phyloP scores from a whole-genome alignment of 64 coral and sea anemone species.

The Pocillopora damicornis region DNA sequence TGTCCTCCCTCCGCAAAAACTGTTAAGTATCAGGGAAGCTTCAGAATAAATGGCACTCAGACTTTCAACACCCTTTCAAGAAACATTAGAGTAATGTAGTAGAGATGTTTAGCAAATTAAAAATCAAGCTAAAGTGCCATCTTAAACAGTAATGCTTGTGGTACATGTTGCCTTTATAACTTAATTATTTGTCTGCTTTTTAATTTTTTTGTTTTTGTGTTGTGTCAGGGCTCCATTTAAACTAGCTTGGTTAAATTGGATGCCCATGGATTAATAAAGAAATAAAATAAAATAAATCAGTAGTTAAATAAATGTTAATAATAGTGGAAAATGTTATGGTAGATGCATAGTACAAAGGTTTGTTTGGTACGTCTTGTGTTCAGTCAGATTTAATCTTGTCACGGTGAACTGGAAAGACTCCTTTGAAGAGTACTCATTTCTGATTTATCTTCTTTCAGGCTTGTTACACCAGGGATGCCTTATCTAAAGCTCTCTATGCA shows the following conservation, averaged over 20 bases:
- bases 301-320: too few relatives aligned
- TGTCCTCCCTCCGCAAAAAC: too few relatives aligned
- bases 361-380: background rate
- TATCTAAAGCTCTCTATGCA: conserved; percentile 86
- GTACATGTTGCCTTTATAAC: too few relatives aligned
- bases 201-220: too few relatives aligned
- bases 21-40: background rate
- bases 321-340: too few relatives aligned
- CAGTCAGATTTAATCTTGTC: background rate
- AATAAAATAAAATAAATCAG: too few relatives aligned
- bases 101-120: background rate
- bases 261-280: too few relatives aligned
- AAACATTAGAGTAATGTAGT: background rate
- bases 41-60: background rate
- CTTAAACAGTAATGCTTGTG: background rate
- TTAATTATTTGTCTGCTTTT: too few relatives aligned
- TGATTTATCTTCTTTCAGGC: conserved; percentile 43
- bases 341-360: too few relatives aligned
- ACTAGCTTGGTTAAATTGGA: too few relatives aligned
- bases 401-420: background rate
- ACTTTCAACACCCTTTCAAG: background rate
- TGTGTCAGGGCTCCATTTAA: too few relatives aligned
- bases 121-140: background rate
- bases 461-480: conserved; percentile 92
- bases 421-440: background rate